Conservation (phyloP, 2,113 vertebrate genomes). For the Sinocyclocheilus anshuiensis region DNA sequence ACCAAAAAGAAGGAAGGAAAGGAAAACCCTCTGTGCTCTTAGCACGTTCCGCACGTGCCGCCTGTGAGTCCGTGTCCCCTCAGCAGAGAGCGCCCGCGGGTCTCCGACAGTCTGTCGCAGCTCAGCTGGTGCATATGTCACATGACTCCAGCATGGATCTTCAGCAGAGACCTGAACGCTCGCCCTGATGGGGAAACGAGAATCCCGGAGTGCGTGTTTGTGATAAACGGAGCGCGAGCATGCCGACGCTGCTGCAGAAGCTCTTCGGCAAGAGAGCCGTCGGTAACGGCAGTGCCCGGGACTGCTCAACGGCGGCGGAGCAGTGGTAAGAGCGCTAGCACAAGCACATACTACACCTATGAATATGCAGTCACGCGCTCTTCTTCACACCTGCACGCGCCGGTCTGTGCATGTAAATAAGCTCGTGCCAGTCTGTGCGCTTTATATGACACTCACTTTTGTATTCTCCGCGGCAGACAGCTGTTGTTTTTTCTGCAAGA, state of each 20-base stretch:
- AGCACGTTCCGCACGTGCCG: slow-evolving; percentile 24
- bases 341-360: background rate
- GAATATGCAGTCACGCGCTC: background rate
- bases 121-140: slow-evolving; percentile 14
- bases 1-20: background rate
- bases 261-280: slow-evolving; percentile 47
- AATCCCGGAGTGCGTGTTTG: background rate
- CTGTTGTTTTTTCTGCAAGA: background rate
- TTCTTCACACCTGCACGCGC: too few relatives aligned
- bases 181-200: background rate
- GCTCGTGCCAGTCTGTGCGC: too few relatives aligned
- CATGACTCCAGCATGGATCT: slow-evolving; percentile 30
- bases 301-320: slow-evolving; percentile 23
- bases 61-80: background rate
- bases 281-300: slow-evolving; percentile 23
- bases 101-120: background rate
- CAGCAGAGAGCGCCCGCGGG: slow-evolving; percentile 28
- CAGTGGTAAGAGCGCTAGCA: slow-evolving; percentile 41
- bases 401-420: too few relatives aligned
- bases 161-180: background rate
- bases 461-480: background rate
- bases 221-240: background rate
- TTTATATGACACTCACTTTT: background rate
- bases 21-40: background rate
- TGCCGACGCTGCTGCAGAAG: slow-evolving; percentile 58